Evolutionary conservation across 2,797 vertebrate species (phyloP).

Genomic region (Toxotes lorentzi): DNA sequence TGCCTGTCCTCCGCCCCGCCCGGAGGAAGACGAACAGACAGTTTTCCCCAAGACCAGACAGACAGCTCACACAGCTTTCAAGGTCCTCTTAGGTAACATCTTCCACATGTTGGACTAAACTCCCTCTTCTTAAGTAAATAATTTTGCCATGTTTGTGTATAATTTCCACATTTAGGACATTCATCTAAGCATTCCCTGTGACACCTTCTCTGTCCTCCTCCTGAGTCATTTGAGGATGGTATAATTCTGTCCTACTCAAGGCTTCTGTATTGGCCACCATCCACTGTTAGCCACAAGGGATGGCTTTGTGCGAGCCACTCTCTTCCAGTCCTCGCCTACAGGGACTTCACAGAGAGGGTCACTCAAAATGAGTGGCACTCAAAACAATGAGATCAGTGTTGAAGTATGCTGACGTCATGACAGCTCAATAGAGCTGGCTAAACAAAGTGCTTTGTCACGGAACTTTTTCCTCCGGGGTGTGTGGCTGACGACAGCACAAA

Average conservation of each 20-base stretch:
- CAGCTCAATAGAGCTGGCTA: slow-evolving; percentile 56
- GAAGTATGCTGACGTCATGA: slow-evolving; percentile 69
- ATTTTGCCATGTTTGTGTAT: slow-evolving; percentile 61
- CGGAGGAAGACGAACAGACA: slow-evolving; percentile 61
- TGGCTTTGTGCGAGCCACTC: slow-evolving; percentile 70
- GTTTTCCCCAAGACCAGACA: slow-evolving; percentile 61
- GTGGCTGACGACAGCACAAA: slow-evolving; percentile 63
- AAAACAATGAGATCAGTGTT: slow-evolving; percentile 85
- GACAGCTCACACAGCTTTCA: slow-evolving; percentile 61
- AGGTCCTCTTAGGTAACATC: slow-evolving; percentile 65
- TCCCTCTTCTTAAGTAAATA: slow-evolving; percentile 66
- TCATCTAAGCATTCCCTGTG: slow-evolving; percentile 49
- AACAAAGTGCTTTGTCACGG: slow-evolving; percentile 81
- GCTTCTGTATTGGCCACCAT: slow-evolving; percentile 68
- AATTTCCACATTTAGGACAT: slow-evolving; percentile 54
- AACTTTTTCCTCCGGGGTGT: slow-evolving; percentile 73
- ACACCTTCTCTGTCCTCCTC: slow-evolving; percentile 51
- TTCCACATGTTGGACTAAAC: slow-evolving; percentile 69
- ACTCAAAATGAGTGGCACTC: slow-evolving; percentile 69
- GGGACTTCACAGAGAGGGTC: slow-evolving; percentile 72
- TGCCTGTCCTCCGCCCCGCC: slow-evolving; percentile 65
- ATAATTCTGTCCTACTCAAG: slow-evolving; percentile 51
- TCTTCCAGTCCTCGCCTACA: slow-evolving; percentile 72
- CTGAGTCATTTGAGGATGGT: slow-evolving; percentile 68
- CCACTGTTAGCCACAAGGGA: slow-evolving; percentile 63